phyloP scores from a whole-genome alignment of 1,140 invertebrate genomes.

The Drosophila tristis region DNA sequence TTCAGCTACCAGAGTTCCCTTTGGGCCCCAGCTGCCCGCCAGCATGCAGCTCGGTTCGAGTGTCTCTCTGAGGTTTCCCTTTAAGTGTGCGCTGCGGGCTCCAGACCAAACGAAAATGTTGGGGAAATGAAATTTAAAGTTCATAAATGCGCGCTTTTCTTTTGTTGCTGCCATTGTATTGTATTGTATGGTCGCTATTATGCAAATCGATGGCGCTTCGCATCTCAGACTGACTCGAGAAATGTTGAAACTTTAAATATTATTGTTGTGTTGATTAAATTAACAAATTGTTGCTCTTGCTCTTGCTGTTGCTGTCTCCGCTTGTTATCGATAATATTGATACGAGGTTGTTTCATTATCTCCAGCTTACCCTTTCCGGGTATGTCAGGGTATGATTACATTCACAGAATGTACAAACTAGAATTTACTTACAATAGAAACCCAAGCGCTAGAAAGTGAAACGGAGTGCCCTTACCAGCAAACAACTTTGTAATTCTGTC shows the following conservation, averaged over 20 bases:
- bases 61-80: constrained; percentile 29
- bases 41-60: constrained; percentile 35
- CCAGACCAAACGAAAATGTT: constrained; percentile 12
- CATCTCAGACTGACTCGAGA: constrained; percentile 17
- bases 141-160: constrained; percentile 57
- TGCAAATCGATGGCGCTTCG: constrained; percentile 56
- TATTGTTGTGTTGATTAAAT: constrained; percentile 62
- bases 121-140: constrained; percentile 56
- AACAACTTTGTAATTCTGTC: no score
- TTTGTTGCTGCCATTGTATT: constrained; percentile 13
- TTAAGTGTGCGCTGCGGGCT: constrained; percentile 13
- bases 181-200: constrained; percentile 17
- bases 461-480: no score
- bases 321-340: constrained; percentile 23
- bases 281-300: constrained; percentile 44
- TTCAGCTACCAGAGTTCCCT: constrained; percentile 13
- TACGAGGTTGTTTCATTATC: constrained; percentile 42
- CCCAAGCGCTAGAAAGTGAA: no score
- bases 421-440: no score
- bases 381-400: not conserved
- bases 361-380: constrained; percentile 22
- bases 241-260: constrained; percentile 65
- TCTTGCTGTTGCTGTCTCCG: constrained; percentile 29
- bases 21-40: constrained; percentile 20
- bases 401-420: no score